Evolutionary conservation across 1,140 invertebrate genomes (phyloP), one percentile per base, ranked within the genome.

Genomic region (Drosophila pallidifrons): DNA sequence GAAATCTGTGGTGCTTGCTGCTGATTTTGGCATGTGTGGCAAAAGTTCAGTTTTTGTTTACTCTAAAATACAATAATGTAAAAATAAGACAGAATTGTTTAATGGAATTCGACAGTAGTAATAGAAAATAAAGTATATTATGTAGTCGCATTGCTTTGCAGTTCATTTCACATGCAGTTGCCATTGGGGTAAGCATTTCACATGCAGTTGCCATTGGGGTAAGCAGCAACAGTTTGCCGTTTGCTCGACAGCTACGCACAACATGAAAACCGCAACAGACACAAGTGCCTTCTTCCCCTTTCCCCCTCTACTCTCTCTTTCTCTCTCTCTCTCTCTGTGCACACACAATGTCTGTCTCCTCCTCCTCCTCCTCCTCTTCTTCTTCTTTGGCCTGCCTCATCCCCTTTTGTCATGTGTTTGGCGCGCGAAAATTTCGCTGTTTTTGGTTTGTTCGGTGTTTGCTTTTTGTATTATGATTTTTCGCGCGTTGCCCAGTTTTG

Each of bases 221-320:
- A 6, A 28, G 60, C 66, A 78, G 73, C 76, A 78, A 78, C 76
- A 78, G 76, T 78, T 78, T 78, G 72, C n/a, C 28, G 46, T 69
- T 25, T 35, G n/a, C 45, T 25, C 52, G 49, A 43, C 43, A 63
- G 45, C 46, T 73, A 69, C 66, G 49, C 59, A 46, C 51, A 71
- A 57, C 64, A 74, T 57, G 61, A 72, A 75, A 91, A 82, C 88
- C 83, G 83, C 83, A 88, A 79, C 88, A 78, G 47, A 80, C 77
- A 55, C 72, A 60, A 20, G 16, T 13, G 41, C 57, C 25, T 35
- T 28, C 35, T 47, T 43, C 15, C 45, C 38, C 59, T 30, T 49
- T 49, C 52, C 61, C 20, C 20, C 20, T 15, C 15, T 15, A 15
- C 15, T 15, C 15, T 15, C 15, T 15, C 15, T 15, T 1, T 15